These are phyloP conservation scores for Yasuhikotakia modesta DNA, from an alignment of 2,797 vertebrate genomes.

Conservation along the genomic window DNA sequence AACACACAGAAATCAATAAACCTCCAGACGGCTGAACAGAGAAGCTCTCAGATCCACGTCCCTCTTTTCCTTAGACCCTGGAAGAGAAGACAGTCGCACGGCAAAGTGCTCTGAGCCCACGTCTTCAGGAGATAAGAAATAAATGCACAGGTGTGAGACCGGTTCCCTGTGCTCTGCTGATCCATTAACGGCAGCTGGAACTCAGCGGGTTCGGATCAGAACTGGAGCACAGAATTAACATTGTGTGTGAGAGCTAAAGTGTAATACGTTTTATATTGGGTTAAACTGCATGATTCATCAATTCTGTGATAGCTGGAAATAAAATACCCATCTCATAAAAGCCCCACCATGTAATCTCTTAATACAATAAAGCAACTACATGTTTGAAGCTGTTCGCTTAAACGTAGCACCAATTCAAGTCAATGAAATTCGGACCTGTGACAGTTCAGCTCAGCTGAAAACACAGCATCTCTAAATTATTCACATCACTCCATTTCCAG, in stretches of 20 bases:
- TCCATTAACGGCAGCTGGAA: conserved; percentile 35
- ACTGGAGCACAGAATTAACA: conserved; percentile 30
- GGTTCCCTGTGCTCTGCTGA: conserved; percentile 34
- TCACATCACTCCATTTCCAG: conserved; percentile 5
- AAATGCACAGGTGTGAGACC: conserved; percentile 36
- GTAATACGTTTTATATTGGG: conserved; percentile 60
- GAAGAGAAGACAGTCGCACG: conserved; percentile 11
- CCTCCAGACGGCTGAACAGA: conserved; percentile 43
- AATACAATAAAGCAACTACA: background rate
- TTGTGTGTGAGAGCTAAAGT: conserved; percentile 48
- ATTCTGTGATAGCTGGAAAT: conserved; percentile 70
- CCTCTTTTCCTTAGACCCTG: conserved; percentile 17
- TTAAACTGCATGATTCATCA: conserved; percentile 74
- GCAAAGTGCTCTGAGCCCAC: conserved; percentile 42
- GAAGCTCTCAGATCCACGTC: conserved; percentile 25
- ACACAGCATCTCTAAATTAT: conserved; percentile 18
- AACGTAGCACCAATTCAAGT: background rate
- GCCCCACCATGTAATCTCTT: conserved; percentile 64
- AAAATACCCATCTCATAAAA: conserved; percentile 61
- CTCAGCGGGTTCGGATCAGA: conserved; percentile 35
- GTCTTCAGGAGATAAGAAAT: conserved; percentile 48
- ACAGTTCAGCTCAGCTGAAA: conserved; percentile 24
- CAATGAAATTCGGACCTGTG: conserved; percentile 7
- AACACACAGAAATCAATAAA: conserved; percentile 50
- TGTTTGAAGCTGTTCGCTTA: background rate